Percentiles rank a stretch among this genome's conserved stretches.
Evolutionary conservation across 2,113 vertebrate species (phyloP).

Genomic region (Panthera uncia): DNA sequence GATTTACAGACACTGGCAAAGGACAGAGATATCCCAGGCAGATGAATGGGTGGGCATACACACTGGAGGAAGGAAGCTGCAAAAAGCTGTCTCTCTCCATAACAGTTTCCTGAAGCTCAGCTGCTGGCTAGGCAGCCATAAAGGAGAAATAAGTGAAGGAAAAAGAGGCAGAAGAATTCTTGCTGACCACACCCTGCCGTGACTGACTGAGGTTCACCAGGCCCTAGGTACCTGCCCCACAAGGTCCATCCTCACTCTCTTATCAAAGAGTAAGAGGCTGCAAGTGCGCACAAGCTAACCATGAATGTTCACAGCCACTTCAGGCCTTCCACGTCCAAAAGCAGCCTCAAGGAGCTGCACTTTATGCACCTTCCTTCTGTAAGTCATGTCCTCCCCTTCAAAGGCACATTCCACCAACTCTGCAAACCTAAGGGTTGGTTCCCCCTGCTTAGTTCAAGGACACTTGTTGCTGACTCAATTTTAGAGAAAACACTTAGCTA

Average conservation of each 20-base stretch:
- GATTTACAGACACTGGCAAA: neutral
- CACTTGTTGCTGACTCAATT: conserved; percentile 30
- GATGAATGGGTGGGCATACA: neutral
- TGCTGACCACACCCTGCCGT: neutral
- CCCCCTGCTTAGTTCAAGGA: neutral
- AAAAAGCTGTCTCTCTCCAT: neutral
- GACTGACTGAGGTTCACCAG: neutral
- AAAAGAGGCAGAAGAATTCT: neutral
- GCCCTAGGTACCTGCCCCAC: neutral
- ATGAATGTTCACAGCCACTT: neutral
- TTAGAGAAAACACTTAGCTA: conserved; percentile 55
- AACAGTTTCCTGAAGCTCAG: conserved; percentile 14
- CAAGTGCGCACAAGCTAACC: neutral
- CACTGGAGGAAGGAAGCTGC: neutral
- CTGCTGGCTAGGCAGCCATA: neutral
- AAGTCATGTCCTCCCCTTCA: neutral
- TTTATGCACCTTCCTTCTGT: neutral
- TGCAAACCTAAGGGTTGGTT: neutral
- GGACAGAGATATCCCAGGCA: neutral
- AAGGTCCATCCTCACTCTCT: neutral
- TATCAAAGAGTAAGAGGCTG: neutral
- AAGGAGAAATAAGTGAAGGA: neutral
- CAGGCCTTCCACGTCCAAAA: neutral
- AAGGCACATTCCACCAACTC: neutral
- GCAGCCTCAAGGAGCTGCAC: neutral